These are phyloP conservation scores for Acheta domesticus DNA, from an alignment of 2,888 invertebrate genomes.

Conservation along the genomic window DNA sequence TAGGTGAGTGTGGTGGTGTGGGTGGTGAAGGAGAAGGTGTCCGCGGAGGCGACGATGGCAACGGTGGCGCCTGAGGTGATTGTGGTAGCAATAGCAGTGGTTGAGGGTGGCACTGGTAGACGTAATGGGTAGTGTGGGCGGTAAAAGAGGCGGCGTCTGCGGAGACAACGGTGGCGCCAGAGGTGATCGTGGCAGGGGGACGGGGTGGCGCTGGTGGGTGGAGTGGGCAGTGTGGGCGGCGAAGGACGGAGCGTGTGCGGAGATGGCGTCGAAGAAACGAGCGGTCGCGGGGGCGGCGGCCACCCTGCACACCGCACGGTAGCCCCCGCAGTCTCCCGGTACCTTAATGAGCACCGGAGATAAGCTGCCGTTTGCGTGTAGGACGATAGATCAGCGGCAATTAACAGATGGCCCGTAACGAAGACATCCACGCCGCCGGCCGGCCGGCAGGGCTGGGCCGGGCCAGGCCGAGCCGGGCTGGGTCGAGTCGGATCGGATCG, in stretches of 20 bases:
- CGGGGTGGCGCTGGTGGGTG: no score
- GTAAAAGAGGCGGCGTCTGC: neutral
- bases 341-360: conserved; percentile 2
- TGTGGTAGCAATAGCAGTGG: neutral
- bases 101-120: no score
- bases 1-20: neutral
- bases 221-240: neutral
- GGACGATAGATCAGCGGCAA: conserved; percentile 18
- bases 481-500: no score
- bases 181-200: neutral
- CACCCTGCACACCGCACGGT: neutral
- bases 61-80: neutral
- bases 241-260: neutral
- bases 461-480: neutral
- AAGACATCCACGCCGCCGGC: conserved; percentile 1
- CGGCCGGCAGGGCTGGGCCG: neutral
- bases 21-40: neutral
- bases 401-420: conserved; percentile 1
- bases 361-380: neutral
- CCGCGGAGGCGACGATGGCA: neutral
- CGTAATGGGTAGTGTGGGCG: neutral
- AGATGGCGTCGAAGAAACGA: neutral
- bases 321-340: neutral
- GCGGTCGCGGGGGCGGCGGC: neutral
- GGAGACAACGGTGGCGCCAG: neutral